phyloP scores from a whole-genome alignment of 1,140 invertebrate species.

The Battus philenor region DNA sequence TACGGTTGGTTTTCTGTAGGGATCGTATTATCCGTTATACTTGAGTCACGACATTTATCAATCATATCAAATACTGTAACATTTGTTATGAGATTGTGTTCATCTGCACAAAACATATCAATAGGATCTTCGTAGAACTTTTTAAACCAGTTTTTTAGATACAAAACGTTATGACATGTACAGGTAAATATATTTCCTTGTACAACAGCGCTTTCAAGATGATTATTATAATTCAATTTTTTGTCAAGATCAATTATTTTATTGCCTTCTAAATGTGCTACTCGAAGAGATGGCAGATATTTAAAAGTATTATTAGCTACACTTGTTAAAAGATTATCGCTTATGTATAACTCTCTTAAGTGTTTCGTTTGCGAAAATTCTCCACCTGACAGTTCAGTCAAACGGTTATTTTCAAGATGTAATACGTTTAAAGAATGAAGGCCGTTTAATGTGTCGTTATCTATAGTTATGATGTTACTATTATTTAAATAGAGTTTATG shows the following conservation, averaged over 20 bases:
- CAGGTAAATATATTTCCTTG: constrained; percentile 84
- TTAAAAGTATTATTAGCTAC: constrained; percentile 86
- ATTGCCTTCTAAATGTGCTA: constrained; percentile 87
- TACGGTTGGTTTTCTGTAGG: constrained; percentile 77
- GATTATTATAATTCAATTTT: constrained; percentile 78
- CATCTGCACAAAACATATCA: constrained; percentile 78
- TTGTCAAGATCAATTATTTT: constrained; percentile 84
- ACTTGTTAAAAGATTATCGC: constrained; percentile 84
- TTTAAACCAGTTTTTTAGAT: constrained; percentile 82
- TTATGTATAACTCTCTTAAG: constrained; percentile 88
- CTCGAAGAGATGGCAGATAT: constrained; percentile 82
- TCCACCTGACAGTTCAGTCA: constrained; percentile 83
- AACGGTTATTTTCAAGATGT: constrained; percentile 88
- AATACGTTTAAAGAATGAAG: constrained; percentile 84
- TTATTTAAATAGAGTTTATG: constrained; percentile 89
- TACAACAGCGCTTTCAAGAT: constrained; percentile 81
- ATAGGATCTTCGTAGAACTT: constrained; percentile 81
- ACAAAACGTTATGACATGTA: constrained; percentile 79
- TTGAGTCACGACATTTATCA: constrained; percentile 81
- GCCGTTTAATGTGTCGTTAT: constrained; percentile 90
- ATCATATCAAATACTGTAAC: constrained; percentile 80
- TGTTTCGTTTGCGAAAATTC: constrained; percentile 85
- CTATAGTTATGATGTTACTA: constrained; percentile 84
- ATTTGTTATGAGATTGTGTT: constrained; percentile 79
- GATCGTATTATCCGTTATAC: constrained; percentile 84